phyloP scores from a whole-genome alignment of 2,113 vertebrate genomes.

The Mobula birostris region DNA sequence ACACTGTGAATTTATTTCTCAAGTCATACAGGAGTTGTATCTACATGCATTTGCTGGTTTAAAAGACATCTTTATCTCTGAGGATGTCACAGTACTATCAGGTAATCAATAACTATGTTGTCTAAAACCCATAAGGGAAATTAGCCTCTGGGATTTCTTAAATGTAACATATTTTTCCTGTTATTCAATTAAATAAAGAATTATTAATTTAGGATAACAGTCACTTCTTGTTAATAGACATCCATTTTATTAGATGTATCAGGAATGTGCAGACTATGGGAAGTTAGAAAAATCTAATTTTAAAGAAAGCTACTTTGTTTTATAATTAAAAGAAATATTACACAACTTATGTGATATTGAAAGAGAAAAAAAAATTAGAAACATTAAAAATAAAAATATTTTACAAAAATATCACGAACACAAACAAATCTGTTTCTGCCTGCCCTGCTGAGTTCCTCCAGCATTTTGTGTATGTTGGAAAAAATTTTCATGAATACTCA shows the following conservation, averaged over 20 bases:
- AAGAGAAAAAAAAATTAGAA: background rate
- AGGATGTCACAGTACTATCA: slow-evolving; percentile 18
- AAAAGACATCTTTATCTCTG: background rate
- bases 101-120: slow-evolving; percentile 11
- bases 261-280: background rate
- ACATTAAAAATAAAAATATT: background rate
- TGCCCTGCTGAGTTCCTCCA: too few relatives aligned
- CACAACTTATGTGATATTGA: background rate
- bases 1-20: slow-evolving; percentile 18
- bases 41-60: slow-evolving; percentile 21
- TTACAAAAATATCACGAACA: background rate
- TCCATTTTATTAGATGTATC: background rate
- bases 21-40: background rate
- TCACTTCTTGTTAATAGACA: background rate
- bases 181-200: slow-evolving; percentile 32
- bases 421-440: too few relatives aligned
- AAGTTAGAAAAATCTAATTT: background rate
- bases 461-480: background rate
- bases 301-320: background rate
- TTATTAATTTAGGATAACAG: slow-evolving; percentile 14
- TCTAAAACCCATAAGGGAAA: slow-evolving; percentile 32
- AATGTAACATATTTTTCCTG: slow-evolving; percentile 25
- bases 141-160: slow-evolving; percentile 28
- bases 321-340: background rate
- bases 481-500: background rate